Percentiles rank a stretch among this genome's conserved stretches.
Conservation (phyloP, 2,888 invertebrate species). For the Oscheius sp. region DNA sequence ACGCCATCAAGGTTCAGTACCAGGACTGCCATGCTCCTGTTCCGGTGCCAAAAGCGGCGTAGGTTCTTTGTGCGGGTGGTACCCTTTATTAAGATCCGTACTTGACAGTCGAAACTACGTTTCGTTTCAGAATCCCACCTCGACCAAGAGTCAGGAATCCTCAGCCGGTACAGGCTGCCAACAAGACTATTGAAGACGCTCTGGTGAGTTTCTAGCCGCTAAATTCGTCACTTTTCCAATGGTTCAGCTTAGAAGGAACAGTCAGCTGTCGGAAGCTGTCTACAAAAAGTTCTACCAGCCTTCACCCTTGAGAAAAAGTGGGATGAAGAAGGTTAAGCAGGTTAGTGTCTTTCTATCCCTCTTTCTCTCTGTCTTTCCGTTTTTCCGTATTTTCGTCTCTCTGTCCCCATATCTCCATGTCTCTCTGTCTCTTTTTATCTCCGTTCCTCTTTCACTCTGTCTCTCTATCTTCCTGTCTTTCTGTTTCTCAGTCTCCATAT, state of each 20-base stretch:
- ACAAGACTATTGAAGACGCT: conserved; percentile 9
- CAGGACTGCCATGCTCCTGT: conserved; percentile 16
- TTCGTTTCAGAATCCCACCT: conserved; percentile 18
- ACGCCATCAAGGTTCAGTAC: conserved; percentile 24
- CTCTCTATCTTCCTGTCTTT: too few relatives aligned
- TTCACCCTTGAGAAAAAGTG: neutral
- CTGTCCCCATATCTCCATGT: too few relatives aligned
- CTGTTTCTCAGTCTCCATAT: too few relatives aligned
- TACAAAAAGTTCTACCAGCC: conserved; percentile 5
- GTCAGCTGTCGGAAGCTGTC: conserved; percentile 15
- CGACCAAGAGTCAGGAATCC: neutral
- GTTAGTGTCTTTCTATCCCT: neutral
- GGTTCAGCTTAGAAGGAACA: conserved; percentile 5
- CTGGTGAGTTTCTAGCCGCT: neutral
- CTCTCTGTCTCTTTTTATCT: too few relatives aligned
- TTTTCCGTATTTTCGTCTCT: too few relatives aligned
- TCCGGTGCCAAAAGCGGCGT: conserved; percentile 14
- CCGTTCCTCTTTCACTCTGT: too few relatives aligned
- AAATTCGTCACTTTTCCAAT: neutral
- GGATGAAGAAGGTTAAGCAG: neutral
- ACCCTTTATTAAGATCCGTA: neutral
- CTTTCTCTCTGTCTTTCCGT: too few relatives aligned
- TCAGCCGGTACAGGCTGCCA: neutral
- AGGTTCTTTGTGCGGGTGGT: neutral
- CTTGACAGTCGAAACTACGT: neutral